Conservation (phyloP, 2,888 invertebrate genomes). For the Spicauda simplicius region DNA sequence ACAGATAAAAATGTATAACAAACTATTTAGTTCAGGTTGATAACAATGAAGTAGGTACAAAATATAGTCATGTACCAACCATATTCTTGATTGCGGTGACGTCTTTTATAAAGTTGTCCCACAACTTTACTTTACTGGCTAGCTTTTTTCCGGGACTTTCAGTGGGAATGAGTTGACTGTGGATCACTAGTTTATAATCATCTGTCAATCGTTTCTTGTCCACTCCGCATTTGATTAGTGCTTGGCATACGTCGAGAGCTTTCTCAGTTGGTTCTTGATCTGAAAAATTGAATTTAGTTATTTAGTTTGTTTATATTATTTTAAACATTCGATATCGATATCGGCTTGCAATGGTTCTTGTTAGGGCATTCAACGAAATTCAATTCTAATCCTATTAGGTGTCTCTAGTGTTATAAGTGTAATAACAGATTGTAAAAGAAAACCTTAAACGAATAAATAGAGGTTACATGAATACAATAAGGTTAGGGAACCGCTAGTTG, state of each 20-base stretch:
- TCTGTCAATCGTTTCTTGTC: slow-evolving; percentile 82
- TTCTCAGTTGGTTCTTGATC: slow-evolving; percentile 81
- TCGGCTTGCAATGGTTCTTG: no score
- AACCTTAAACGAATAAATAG: no score
- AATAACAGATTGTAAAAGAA: no score
- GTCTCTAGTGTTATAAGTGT: no score
- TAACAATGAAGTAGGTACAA: neutral
- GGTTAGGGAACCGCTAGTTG: no score
- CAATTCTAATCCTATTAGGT: no score
- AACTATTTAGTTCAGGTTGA: no score
- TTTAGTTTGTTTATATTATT: neutral
- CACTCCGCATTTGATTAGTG: slow-evolving; percentile 86
- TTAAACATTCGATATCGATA: no score
- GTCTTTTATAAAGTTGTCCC: slow-evolving; percentile 15
- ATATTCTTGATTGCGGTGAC: slow-evolving; percentile 11
- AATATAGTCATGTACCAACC: neutral
- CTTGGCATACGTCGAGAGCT: slow-evolving; percentile 75
- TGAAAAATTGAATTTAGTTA: slow-evolving; percentile 54
- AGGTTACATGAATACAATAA: no score
- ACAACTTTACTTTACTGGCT: slow-evolving; percentile 13
- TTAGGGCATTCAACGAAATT: no score
- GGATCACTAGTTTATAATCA: slow-evolving; percentile 86
- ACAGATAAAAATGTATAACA: no score
- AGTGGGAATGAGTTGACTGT: slow-evolving; percentile 75
- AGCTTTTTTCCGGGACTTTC: slow-evolving; percentile 39